phyloP scores from a whole-genome alignment of 2,888 invertebrate genomes.

The Himalopsyche kuldschensis region DNA sequence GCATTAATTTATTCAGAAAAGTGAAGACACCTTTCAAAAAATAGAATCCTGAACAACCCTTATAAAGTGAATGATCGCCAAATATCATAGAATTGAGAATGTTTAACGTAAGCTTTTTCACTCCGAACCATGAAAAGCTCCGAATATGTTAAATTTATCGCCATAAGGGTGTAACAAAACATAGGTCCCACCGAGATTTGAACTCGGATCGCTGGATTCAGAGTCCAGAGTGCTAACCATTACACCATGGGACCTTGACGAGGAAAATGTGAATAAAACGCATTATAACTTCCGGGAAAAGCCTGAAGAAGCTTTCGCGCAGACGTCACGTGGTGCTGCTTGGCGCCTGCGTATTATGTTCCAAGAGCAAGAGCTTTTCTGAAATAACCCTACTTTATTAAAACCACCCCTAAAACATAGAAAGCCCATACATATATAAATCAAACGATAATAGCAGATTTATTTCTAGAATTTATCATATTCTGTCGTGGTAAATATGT shows the following conservation, averaged over 20 bases:
- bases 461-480: too few species aligned
- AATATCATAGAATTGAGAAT: too few species aligned
- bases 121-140: background rate
- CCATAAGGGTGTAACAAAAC: slow-evolving; percentile 8
- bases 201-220: slow-evolving; percentile 62
- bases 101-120: background rate
- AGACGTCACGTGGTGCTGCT: slow-evolving; percentile 15
- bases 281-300: background rate
- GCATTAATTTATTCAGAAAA: too few species aligned
- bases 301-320: slow-evolving; percentile 19
- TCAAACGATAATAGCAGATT: too few species aligned
- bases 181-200: slow-evolving; percentile 60
- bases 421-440: too few species aligned
- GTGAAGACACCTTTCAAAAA: too few species aligned
- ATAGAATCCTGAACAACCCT: too few species aligned
- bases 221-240: slow-evolving; percentile 65
- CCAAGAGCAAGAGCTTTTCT: background rate
- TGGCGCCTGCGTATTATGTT: slow-evolving; percentile 3
- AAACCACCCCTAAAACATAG: too few species aligned
- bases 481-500: too few species aligned
- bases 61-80: too few species aligned
- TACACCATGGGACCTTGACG: slow-evolving; percentile 59
- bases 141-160: background rate
- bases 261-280: slow-evolving; percentile 1
- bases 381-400: background rate